Conservation (phyloP, 2,888 invertebrate species). For the Parochlus steinenii region DNA sequence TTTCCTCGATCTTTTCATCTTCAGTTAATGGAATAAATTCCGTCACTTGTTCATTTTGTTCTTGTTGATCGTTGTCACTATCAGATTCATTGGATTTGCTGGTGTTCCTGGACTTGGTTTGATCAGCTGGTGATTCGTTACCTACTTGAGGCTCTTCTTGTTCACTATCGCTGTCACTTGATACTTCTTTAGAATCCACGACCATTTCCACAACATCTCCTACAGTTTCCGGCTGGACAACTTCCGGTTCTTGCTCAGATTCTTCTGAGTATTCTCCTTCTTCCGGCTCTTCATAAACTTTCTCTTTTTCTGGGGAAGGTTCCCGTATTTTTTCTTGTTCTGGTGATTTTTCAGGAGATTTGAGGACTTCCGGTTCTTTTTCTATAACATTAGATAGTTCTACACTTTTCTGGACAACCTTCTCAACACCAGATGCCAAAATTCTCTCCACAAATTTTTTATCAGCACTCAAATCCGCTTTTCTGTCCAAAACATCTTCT, state of each 20-base stretch:
- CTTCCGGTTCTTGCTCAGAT: slow-evolving; percentile 28
- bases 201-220: not conserved
- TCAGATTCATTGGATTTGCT: not conserved
- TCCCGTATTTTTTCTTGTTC: slow-evolving; percentile 6
- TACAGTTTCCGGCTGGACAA: slow-evolving; percentile 19
- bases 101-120: too few species aligned
- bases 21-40: not conserved
- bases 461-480: not conserved
- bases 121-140: too few species aligned
- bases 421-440: not conserved
- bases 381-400: not conserved
- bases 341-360: not conserved
- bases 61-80: not conserved
- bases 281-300: slow-evolving; percentile 9
- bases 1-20: not conserved
- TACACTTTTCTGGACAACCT: slow-evolving; percentile 2
- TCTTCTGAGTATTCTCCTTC: slow-evolving; percentile 19
- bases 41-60: not conserved
- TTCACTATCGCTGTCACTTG: slow-evolving; percentile 5
- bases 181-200: not conserved
- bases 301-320: slow-evolving; percentile 1
- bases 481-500: slow-evolving; percentile 1
- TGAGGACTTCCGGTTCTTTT: not conserved
- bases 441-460: slow-evolving; percentile 1
- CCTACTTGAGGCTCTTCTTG: too few species aligned